A percentile compares a stretch with the other conserved stretches of the same genome.
Conservation (phyloP, 2,888 invertebrate genomes). For the Deilephila porcellus region DNA sequence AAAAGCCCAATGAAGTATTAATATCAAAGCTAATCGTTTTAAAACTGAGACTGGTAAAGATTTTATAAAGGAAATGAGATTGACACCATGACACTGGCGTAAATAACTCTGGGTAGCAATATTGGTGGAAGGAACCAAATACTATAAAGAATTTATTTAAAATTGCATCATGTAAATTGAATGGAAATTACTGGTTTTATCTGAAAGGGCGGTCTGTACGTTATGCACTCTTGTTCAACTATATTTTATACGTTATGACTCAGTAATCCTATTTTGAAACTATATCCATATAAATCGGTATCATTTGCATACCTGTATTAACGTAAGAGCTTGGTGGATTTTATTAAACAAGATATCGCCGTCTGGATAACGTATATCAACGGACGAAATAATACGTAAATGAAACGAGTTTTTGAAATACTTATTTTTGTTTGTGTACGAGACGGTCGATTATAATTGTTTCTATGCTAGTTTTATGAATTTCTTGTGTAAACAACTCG, state of each 20-base stretch:
- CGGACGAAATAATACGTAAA: background rate
- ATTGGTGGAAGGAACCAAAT: background rate
- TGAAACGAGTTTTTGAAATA: background rate
- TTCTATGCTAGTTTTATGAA: background rate
- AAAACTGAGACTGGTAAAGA: too few species aligned
- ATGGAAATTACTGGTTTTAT: background rate
- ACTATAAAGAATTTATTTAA: background rate
- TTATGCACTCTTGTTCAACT: background rate
- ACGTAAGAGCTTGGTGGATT: conserved; percentile 21
- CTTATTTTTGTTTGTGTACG: background rate
- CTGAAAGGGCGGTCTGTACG: background rate
- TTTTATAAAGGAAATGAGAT: too few species aligned
- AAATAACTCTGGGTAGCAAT: too few species aligned
- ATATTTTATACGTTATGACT: conserved; percentile 20
- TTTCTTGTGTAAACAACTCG: too few species aligned
- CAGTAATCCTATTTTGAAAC: conserved; percentile 26
- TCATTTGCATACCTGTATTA: conserved; percentile 27
- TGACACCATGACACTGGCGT: too few species aligned
- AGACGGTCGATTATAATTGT: background rate
- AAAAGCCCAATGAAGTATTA: too few species aligned
- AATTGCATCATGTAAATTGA: background rate
- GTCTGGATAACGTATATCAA: conserved; percentile 15
- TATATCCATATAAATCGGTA: conserved; percentile 25
- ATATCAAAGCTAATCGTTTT: too few species aligned
- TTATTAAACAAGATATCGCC: conserved; percentile 11